These are phyloP conservation scores for Remorina albescens DNA, from an alignment of 2,797 vertebrate genomes.

Conservation along the genomic window DNA sequence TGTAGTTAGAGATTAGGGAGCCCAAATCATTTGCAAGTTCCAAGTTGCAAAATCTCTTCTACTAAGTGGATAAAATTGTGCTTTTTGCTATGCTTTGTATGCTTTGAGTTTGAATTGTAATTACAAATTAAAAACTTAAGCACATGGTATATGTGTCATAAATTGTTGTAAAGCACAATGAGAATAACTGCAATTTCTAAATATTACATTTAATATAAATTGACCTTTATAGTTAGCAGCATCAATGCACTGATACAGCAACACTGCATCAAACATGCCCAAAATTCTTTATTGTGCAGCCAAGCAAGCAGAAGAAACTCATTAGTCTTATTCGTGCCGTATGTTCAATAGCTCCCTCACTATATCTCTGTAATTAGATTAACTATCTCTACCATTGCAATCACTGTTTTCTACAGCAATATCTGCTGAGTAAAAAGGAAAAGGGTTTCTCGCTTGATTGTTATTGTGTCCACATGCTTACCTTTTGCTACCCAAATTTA, in stretches of 20 bases:
- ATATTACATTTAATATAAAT: background rate
- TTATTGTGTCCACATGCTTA: background rate
- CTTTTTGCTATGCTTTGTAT: too few species aligned
- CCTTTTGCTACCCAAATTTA: conserved; percentile 9
- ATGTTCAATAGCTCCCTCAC: background rate
- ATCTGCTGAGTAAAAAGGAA: too few species aligned
- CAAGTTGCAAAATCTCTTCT: background rate
- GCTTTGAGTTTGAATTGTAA: background rate
- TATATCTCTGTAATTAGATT: background rate
- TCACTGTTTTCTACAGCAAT: background rate
- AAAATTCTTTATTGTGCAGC: background rate
- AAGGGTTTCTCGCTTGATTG: too few species aligned
- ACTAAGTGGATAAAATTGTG: too few species aligned
- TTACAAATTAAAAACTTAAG: too few species aligned
- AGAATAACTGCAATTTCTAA: background rate
- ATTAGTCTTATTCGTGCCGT: background rate
- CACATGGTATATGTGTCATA: too few species aligned
- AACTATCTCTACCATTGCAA: conserved; percentile 2
- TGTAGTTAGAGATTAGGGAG: too few species aligned
- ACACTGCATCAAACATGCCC: background rate
- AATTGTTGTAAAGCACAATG: background rate
- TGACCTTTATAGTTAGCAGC: background rate
- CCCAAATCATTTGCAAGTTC: background rate
- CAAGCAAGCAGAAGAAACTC: background rate
- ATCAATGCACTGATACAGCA: background rate